These are phyloP conservation scores for Alosa sapidissima DNA, from an alignment of 2,797 vertebrate species.

Conservation along the genomic window DNA sequence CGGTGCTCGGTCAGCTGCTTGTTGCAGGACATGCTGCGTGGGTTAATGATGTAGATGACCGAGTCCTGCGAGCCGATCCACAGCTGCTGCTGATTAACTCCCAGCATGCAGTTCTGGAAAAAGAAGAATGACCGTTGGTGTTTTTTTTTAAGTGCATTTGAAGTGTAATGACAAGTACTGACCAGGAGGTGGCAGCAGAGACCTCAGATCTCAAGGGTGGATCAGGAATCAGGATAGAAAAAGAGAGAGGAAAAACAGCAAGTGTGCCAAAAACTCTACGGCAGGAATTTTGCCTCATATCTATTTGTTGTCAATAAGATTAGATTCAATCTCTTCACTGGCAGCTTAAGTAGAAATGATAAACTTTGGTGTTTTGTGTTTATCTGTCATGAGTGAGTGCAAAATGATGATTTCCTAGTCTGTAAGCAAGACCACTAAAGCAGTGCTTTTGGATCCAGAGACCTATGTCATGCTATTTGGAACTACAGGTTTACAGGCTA, in stretches of 20 bases:
- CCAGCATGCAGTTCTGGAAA: slow-evolving; percentile 89
- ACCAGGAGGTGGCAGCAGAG: slow-evolving; percentile 24
- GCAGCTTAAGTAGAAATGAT: background rate
- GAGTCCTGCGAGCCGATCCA: slow-evolving; percentile 95
- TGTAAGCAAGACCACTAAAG: background rate
- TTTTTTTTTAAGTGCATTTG: background rate
- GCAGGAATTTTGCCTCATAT: no score
- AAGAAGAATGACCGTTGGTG: slow-evolving; percentile 43
- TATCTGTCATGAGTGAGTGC: background rate
- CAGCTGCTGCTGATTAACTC: slow-evolving; percentile 87
- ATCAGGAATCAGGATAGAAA: background rate
- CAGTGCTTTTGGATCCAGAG: no score
- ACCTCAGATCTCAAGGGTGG: background rate
- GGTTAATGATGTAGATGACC: slow-evolving; percentile 91
- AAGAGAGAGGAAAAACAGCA: background rate
- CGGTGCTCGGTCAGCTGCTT: slow-evolving; percentile 93
- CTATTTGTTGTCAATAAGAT: no score
- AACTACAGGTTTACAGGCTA: no score
- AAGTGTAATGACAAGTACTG: background rate
- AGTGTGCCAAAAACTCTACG: background rate
- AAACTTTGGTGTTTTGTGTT: background rate
- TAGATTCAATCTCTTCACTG: background rate
- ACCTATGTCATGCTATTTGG: no score
- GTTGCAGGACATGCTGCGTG: slow-evolving; percentile 92
- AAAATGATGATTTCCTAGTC: background rate